These are phyloP conservation scores for Musca vetustissima DNA, from an alignment of 1,140 invertebrate species.

Conservation along the genomic window DNA sequence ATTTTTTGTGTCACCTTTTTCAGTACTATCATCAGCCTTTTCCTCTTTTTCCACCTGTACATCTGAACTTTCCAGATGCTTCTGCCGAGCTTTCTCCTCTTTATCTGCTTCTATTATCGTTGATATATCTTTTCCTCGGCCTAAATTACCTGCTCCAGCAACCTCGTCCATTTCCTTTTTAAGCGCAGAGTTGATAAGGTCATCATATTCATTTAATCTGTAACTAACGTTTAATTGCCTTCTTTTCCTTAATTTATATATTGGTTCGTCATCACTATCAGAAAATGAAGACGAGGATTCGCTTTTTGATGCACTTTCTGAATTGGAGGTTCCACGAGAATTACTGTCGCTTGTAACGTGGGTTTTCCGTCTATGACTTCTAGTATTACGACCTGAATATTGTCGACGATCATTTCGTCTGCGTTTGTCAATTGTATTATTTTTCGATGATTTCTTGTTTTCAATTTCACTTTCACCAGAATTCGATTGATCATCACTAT, in stretches of 20 bases:
- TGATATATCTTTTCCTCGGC: constrained; percentile 85
- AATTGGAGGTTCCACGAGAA: constrained; percentile 19
- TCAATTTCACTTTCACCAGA: background rate
- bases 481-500: too few relatives aligned
- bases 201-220: constrained; percentile 89
- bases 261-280: constrained; percentile 69
- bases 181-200: constrained; percentile 90
- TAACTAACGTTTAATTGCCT: constrained; percentile 77
- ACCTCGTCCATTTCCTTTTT: constrained; percentile 76
- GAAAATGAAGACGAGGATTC: constrained; percentile 58
- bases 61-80: constrained; percentile 38
- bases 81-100: constrained; percentile 60
- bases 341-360: constrained; percentile 19
- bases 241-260: constrained; percentile 78
- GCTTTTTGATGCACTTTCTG: constrained; percentile 29
- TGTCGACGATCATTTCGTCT: constrained; percentile 42
- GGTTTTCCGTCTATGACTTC: constrained; percentile 41
- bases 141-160: constrained; percentile 74
- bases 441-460: constrained; percentile 31
- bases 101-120: constrained; percentile 84
- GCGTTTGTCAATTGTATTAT: constrained; percentile 35
- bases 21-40: constrained; percentile 9
- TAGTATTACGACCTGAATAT: constrained; percentile 38
- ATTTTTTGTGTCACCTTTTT: background rate
- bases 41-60: constrained; percentile 48